A percentile compares a stretch with the other conserved stretches of the same genome.
Evolutionary conservation across 2,113 vertebrate genomes (phyloP).

Genomic region (Rhea americana): DNA sequence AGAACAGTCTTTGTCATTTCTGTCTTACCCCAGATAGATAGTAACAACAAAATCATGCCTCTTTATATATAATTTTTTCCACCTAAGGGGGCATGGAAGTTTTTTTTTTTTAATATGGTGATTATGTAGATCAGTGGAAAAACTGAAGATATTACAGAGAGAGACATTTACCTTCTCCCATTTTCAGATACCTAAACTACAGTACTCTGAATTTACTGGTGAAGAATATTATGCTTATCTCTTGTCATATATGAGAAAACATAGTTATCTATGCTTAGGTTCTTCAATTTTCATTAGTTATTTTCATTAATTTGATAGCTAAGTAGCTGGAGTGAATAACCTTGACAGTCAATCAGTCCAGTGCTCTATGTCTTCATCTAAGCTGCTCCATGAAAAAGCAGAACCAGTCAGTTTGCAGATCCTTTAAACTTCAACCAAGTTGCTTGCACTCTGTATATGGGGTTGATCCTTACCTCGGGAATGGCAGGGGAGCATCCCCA

Average conservation of each 20-base stretch:
- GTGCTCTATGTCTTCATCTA: neutral
- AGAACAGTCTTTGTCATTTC: neutral
- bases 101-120: neutral
- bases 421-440: neutral
- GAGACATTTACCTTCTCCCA: neutral
- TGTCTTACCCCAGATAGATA: neutral
- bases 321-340: neutral
- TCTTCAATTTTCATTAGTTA: neutral
- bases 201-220: neutral
- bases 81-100: neutral
- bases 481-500: accelerated
- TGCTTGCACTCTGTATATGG: neutral
- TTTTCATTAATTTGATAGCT: neutral
- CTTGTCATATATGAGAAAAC: neutral
- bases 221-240: neutral
- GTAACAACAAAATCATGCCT: neutral
- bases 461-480: neutral
- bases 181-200: neutral
- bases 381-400: neutral
- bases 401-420: neutral
- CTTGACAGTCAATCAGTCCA: neutral
- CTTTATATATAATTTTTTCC: neutral
- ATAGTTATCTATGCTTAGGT: neutral
- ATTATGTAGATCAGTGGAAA: neutral
- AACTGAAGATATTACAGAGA: neutral